Evolutionary conservation across 2,888 invertebrate genomes (phyloP), one percentile per base, ranked within the genome.

Genomic region (Ophion ventricosus): DNA sequence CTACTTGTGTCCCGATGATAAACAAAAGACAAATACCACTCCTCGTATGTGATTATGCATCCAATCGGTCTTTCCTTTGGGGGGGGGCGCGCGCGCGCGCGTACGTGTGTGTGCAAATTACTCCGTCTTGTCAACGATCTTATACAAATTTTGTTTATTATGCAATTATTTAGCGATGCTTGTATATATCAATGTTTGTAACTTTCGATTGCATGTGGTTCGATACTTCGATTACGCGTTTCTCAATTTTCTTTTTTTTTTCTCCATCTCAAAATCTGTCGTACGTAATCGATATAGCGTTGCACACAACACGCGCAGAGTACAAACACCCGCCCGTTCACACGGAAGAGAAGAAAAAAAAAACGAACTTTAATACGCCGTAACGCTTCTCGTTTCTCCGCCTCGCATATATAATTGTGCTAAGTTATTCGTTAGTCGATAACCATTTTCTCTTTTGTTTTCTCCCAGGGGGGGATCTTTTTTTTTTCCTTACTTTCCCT

Each of bases 321-420:
- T 59, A 57, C 57, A 72, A 43, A 73, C 49, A 49, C 14, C 56
- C 74, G 61, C 70, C 74, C 67, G 77, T 69, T 72, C 54, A 40
- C 23, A 43, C 56, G 49, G 4, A 17, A 17, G 10, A 40, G 10
- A 40, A 4, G 10, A 49, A 14, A 43, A 43, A 43, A 43, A 74
- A 78, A 74, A 82, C 20, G 57, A 72, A 67, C 49, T 80, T 67
- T 20, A 14, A 79, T 67, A 56, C 57, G 79, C 56, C 64, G 10
- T 64, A 35, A 66, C 67, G 66, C 74, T 20, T 14, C 5, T 43
- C 20, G 3, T 43, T 49, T 49, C 26, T 43, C 29, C 43, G 49
- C 49, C 17, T 67, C 43, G 85, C 85, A 89, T 89, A 88, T 89
- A 91, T 91, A 92, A 92, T 92, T 92, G 92, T 92, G 92, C 92